A percentile compares a stretch with the other conserved stretches of the same genome.
These are phyloP conservation scores for Drosophila tristis DNA, from an alignment of 1,140 invertebrate species.

Conservation along the genomic window DNA sequence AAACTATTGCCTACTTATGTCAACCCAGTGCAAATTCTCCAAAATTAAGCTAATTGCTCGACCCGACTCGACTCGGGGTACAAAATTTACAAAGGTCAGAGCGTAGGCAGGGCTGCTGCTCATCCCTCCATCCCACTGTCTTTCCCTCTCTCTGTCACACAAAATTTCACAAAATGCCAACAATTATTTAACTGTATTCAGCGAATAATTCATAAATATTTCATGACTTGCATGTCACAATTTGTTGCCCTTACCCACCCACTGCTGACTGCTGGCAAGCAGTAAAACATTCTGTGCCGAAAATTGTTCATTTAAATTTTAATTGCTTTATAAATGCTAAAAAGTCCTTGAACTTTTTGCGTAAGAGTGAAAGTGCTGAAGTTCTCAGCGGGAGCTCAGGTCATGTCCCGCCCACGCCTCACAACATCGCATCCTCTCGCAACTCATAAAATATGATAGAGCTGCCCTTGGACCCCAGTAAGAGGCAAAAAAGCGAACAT, in stretches of 20 bases:
- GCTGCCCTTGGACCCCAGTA: constrained; percentile 60
- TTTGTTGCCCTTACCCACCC: constrained; percentile 40
- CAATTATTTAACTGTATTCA: constrained; percentile 71
- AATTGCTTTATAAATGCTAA: constrained; percentile 84
- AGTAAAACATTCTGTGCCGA: constrained; percentile 45
- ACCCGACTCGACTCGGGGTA: not conserved
- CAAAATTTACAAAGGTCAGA: not conserved
- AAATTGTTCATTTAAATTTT: constrained; percentile 83
- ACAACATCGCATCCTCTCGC: constrained; percentile 7
- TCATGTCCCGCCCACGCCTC: constrained; percentile 4
- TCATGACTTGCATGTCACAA: constrained; percentile 78
- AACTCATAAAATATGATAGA: constrained; percentile 57
- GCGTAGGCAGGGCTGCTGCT: not conserved
- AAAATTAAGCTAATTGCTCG: constrained; percentile 48
- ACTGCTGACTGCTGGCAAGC: too few species aligned
- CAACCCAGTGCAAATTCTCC: not conserved
- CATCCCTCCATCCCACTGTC: not conserved
- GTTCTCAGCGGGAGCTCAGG: constrained; percentile 15
- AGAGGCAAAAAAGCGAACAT: constrained; percentile 46
- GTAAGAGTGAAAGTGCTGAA: constrained; percentile 63
- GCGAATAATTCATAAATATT: constrained; percentile 73
- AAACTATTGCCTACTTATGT: too few species aligned
- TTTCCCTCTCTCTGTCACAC: not conserved
- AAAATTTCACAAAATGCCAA: constrained; percentile 62
- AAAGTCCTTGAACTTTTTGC: constrained; percentile 83